A percentile compares a stretch with the other conserved stretches of the same genome.
phyloP scores from a whole-genome alignment of 2,113 vertebrate species.

The Spheniscus mendiculus region DNA sequence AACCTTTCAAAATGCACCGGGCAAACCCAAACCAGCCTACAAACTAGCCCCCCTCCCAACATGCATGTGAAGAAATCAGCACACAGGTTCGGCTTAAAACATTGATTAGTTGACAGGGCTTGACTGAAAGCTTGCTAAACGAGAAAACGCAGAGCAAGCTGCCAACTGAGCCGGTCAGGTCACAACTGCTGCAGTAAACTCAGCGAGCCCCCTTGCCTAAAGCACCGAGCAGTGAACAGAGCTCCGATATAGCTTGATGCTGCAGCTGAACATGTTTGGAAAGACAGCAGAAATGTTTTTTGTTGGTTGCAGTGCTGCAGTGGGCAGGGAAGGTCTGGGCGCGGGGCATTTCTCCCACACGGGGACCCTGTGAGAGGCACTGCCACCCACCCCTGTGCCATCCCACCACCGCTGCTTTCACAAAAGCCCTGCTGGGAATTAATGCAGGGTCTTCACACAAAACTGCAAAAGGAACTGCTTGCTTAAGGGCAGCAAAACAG shows the following conservation, averaged over 20 bases:
- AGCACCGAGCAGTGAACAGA: accelerated
- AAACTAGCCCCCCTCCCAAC: background rate
- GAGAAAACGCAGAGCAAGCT: background rate
- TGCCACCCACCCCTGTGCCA: background rate
- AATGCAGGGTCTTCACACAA: background rate
- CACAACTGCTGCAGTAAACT: background rate
- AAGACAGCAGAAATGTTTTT: background rate
- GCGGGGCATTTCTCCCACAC: accelerated
- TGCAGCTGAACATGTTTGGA: background rate
- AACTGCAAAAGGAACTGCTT: background rate
- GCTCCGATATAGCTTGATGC: background rate
- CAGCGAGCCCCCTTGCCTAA: background rate
- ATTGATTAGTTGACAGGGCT: background rate
- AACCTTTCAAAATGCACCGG: background rate
- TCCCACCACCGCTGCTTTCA: background rate
- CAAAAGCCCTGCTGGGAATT: background rate
- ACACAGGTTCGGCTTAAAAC: accelerated
- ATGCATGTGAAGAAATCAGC: background rate
- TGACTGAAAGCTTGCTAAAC: background rate
- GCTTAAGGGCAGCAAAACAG: background rate
- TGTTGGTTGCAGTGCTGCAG: background rate
- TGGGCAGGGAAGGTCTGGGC: background rate
- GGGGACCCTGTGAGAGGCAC: accelerated
- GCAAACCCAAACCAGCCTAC: background rate
- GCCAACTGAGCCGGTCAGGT: background rate